Evolutionary conservation across 2,113 vertebrate genomes (phyloP).

Genomic region (Dolichallabes microphthalmus): DNA sequence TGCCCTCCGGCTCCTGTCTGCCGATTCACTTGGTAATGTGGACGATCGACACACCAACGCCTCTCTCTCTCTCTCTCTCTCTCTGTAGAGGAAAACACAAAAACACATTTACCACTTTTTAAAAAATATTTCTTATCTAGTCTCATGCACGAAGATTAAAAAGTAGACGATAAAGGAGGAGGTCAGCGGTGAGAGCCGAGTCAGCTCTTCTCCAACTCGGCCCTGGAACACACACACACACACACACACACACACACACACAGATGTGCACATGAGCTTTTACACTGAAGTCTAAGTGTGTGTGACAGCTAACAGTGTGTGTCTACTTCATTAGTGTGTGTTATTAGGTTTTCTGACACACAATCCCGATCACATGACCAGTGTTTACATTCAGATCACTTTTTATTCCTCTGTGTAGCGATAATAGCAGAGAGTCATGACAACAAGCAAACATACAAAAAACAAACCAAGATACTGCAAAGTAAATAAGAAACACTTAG

Average conservation of each 20-base stretch:
- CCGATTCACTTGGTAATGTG: conserved; percentile 63
- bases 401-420: background rate
- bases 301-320: background rate
- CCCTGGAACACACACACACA: no score
- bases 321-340: background rate
- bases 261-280: no score
- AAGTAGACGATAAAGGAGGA: no score
- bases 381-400: background rate
- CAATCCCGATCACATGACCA: background rate
- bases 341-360: background rate
- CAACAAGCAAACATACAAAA: no score
- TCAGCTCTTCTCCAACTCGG: no score
- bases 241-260: no score
- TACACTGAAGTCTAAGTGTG: background rate
- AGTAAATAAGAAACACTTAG: no score
- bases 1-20: conserved; percentile 4
- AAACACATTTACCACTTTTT: no score
- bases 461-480: background rate
- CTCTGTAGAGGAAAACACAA: background rate
- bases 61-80: no score
- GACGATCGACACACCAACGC: conserved; percentile 34
- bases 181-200: no score
- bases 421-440: background rate
- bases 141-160: no score
- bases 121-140: no score